phyloP scores from a whole-genome alignment of 2,797 vertebrate genomes.

The Sebastes alutus region DNA sequence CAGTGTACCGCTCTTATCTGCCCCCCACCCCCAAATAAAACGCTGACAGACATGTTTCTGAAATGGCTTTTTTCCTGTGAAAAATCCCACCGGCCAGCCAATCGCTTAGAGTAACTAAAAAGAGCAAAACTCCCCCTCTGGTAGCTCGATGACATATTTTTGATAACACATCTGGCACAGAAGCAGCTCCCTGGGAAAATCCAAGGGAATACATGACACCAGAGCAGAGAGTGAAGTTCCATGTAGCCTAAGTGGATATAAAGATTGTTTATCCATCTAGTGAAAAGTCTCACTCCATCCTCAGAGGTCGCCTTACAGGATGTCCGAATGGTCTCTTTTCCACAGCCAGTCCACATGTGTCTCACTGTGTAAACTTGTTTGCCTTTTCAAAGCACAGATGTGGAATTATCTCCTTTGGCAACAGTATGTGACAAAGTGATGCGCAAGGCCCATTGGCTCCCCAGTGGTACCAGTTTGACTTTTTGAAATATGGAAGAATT shows the following conservation, averaged over 20 bases:
- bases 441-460: not conserved
- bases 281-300: not conserved
- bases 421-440: not conserved
- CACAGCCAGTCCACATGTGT: not conserved
- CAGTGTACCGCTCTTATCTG: constrained; percentile 7
- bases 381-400: not conserved
- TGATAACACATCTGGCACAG: constrained; percentile 25
- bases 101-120: constrained; percentile 23
- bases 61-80: constrained; percentile 59
- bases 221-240: constrained; percentile 26
- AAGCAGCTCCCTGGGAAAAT: constrained; percentile 7
- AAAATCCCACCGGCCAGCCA: constrained; percentile 42
- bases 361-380: not conserved
- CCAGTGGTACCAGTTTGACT: not conserved
- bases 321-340: not conserved
- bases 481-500: not conserved
- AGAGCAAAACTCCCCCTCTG: constrained; percentile 26
- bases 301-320: not conserved
- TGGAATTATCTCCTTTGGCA: not conserved
- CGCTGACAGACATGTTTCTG: constrained; percentile 44
- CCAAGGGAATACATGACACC: constrained; percentile 31
- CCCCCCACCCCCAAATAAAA: not conserved
- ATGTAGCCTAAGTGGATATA: constrained; percentile 32
- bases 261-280: constrained; percentile 30
- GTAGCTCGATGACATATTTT: constrained; percentile 32